Base-by-base conservation (phyloP, 2,797 vertebrate species). In the Arctocebus calabarensis region DNA sequence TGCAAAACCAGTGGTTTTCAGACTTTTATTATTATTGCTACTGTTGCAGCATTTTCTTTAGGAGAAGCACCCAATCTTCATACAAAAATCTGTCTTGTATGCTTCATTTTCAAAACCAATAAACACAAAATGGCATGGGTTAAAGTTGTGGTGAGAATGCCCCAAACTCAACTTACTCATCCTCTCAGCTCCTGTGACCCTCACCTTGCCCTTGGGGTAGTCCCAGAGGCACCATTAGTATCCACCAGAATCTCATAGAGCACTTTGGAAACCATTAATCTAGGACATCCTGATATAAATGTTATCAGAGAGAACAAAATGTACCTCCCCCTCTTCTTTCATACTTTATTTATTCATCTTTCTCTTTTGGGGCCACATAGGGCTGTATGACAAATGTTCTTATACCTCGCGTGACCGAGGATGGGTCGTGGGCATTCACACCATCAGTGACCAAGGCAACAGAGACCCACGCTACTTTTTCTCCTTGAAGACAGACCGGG, bases 381-480 rank as follows among this genome's bases (percentile, higher is more conserved):
- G 99, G 97, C 98, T 99, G 40, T 99, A 99, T 97, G 99, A 99
- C 99, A 99, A 99, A 98, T 99, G 99, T 98, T 99, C 99, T 99
- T 99, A 99, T 96, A 99, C 99, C 97, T 99, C 99, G 82, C 99
- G 99, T 92, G 99, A 99, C 98, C 99, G 99, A 96, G 99, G 99
- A 98, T 99, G 99, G 99, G 98, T 99, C 96, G 98, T 99, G 97
- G 99, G 99, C 87, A 99, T 99, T 98, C 99, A 99, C 98, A 99
- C 99, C 74, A 96, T 99, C 97, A 99, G 99, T 90, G 99, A 99
- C 98, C 99, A 99, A 84, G 99, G 99, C 94, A 99, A 99, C 97
- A 99, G 99, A 96, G 99, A 99, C 96, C 99, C 99, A 27, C 99
- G 99, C 81, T 99, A 99, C 98, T 99, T 99, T 98, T 99, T 99